Evolutionary conservation across 2,888 invertebrate species (phyloP).

Genomic region (Blastobasis lacticolella): DNA sequence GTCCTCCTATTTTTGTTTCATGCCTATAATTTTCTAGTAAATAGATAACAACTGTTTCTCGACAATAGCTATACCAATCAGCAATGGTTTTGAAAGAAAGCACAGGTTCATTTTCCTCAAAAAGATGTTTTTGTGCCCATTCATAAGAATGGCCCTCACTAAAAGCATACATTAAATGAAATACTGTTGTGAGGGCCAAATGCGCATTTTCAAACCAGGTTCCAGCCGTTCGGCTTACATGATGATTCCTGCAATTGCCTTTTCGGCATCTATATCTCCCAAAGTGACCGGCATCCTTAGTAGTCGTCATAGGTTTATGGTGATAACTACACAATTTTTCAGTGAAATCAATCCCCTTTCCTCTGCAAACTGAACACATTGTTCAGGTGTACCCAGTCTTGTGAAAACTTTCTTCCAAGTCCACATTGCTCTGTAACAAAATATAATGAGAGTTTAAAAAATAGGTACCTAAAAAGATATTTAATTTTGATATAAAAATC

Average conservation of each 20-base stretch:
- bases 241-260: neutral
- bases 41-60: slow-evolving; percentile 1
- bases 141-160: neutral
- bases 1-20: neutral
- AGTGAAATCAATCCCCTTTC: neutral
- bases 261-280: neutral
- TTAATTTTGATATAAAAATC: no score
- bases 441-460: neutral
- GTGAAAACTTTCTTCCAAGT: neutral
- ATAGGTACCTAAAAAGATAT: no score
- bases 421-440: neutral
- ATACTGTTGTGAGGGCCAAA: neutral
- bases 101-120: neutral
- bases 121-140: neutral
- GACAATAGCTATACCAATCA: slow-evolving; percentile 4
- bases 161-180: slow-evolving; percentile 4
- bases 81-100: neutral
- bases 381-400: neutral
- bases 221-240: neutral
- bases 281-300: neutral
- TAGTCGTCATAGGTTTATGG: neutral
- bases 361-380: slow-evolving; percentile 1
- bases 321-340: neutral
- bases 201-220: slow-evolving; percentile 2
- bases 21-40: neutral